A percentile compares a stretch with the other conserved stretches of the same genome.
Evolutionary conservation across 2,113 vertebrate species (phyloP).

Genomic region (Hymenochirus boettgeri): DNA sequence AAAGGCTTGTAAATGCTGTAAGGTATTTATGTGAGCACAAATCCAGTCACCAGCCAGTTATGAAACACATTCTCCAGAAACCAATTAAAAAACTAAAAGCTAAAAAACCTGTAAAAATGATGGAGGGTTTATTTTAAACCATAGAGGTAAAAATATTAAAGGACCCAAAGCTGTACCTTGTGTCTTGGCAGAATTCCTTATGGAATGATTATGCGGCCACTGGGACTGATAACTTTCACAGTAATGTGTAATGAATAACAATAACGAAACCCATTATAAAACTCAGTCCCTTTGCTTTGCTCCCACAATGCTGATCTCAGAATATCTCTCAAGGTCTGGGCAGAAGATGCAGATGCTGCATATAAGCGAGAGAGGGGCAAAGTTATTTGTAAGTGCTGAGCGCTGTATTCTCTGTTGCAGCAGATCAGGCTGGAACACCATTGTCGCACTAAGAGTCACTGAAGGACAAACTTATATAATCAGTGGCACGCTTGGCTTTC

Average conservation of each 20-base stretch:
- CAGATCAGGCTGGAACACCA: constrained; percentile 2
- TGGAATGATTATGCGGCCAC: constrained; percentile 32
- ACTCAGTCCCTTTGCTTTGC: constrained; percentile 9
- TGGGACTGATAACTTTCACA: constrained; percentile 21
- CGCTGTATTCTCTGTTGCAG: constrained; percentile 15
- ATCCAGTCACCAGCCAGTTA: neutral
- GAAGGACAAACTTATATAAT: constrained; percentile 12
- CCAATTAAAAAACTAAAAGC: neutral
- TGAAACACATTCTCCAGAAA: constrained; percentile 10
- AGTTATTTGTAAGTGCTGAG: constrained; percentile 24
- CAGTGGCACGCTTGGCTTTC: no score
- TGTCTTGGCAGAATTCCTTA: constrained; percentile 16
- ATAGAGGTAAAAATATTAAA: constrained; percentile 12
- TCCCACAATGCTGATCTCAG: constrained; percentile 11
- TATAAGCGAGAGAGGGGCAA: constrained; percentile 17
- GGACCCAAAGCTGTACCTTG: neutral
- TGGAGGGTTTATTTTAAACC: constrained; percentile 10
- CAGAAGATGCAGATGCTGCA: constrained; percentile 24
- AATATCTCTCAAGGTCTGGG: constrained; percentile 19
- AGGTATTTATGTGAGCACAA: no score
- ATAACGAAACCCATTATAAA: constrained; percentile 29
- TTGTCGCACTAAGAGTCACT: constrained; percentile 16
- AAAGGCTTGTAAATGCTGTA: no score
- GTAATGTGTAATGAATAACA: constrained; percentile 35
- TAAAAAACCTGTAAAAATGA: constrained; percentile 16